phyloP scores from a whole-genome alignment of 2,888 invertebrate genomes.

The Meta bourneti region DNA sequence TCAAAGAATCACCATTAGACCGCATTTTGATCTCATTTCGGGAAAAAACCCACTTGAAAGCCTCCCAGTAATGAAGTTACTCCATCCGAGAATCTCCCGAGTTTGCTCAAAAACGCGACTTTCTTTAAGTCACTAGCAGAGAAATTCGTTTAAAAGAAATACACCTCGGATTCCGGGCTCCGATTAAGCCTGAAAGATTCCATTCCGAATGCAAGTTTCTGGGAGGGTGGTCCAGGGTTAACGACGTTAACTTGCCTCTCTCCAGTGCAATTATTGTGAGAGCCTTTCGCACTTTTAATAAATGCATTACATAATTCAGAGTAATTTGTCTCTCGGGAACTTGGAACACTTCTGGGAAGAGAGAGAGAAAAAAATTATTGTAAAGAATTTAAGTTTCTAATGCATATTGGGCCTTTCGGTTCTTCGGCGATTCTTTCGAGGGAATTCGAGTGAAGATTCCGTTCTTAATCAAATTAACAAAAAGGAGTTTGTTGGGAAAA shows the following conservation, averaged over 20 bases:
- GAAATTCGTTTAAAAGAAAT: neutral
- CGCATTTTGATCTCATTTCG: neutral
- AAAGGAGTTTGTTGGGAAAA: conserved; percentile 11
- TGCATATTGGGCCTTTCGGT: neutral
- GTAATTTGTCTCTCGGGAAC: neutral
- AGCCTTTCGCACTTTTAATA: conserved; percentile 6
- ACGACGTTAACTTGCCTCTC: conserved; percentile 2
- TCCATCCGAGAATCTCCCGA: neutral
- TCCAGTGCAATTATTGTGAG: neutral
- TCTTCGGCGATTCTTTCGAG: conserved; percentile 17
- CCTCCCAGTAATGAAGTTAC: conserved; percentile 19
- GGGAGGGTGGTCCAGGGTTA: neutral
- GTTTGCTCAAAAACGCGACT: neutral
- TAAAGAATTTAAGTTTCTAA: neutral
- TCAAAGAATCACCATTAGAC: conserved; percentile 27
- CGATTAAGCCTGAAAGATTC: conserved; percentile 6
- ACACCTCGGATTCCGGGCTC: neutral
- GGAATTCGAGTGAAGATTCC: neutral
- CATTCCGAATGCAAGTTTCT: neutral
- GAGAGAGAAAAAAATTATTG: neutral
- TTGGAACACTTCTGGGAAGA: neutral
- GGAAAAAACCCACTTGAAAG: neutral
- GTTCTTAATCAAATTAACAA: conserved; percentile 21
- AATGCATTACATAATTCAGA: conserved; percentile 20
- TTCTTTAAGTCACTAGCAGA: neutral